Percentiles rank a stretch among this genome's conserved stretches.
Evolutionary conservation across 2,113 vertebrate genomes (phyloP).

Genomic region (Azemiops feae): DNA sequence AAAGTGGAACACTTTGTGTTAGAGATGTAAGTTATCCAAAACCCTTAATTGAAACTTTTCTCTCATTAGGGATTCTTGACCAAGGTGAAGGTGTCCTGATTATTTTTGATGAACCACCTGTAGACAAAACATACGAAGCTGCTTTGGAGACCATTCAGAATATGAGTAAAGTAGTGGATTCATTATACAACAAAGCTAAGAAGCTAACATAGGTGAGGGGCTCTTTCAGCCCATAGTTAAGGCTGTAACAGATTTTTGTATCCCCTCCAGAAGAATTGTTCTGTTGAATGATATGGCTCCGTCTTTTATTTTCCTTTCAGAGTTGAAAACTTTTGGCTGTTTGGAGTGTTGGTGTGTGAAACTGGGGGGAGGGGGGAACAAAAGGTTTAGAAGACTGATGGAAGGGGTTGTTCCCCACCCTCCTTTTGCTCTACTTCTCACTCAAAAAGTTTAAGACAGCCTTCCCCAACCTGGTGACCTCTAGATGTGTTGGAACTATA

Average conservation of each 20-base stretch:
- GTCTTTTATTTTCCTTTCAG: conserved; percentile 75
- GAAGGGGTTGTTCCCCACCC: background rate
- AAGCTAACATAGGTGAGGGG: conserved; percentile 96
- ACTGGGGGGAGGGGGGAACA: conserved; percentile 67
- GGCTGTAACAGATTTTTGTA: background rate
- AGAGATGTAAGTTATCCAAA: background rate
- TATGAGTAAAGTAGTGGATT: conserved; percentile 99
- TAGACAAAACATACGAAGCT: conserved; percentile 98
- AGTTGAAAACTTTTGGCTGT: conserved; percentile 77
- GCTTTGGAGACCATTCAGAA: conserved; percentile 99
- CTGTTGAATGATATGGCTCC: conserved; percentile 56
- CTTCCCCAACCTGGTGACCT: conserved; percentile 37
- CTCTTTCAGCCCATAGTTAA: too few relatives aligned
- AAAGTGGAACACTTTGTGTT: background rate
- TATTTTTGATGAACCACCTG: conserved; percentile 96
- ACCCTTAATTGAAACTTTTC: background rate
- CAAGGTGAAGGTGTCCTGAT: conserved; percentile 98
- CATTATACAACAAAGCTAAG: conserved; percentile 99
- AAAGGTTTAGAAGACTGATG: conserved; percentile 82
- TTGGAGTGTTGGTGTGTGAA: conserved; percentile 91
- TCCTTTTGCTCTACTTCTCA: conserved; percentile 80
- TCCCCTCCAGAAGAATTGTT: conserved; percentile 23
- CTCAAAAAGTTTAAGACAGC: conserved; percentile 85
- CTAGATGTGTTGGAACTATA: background rate
- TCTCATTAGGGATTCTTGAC: conserved; percentile 90